These are phyloP conservation scores for Luperina testacea DNA, from an alignment of 2,888 invertebrate genomes.

Conservation along the genomic window DNA sequence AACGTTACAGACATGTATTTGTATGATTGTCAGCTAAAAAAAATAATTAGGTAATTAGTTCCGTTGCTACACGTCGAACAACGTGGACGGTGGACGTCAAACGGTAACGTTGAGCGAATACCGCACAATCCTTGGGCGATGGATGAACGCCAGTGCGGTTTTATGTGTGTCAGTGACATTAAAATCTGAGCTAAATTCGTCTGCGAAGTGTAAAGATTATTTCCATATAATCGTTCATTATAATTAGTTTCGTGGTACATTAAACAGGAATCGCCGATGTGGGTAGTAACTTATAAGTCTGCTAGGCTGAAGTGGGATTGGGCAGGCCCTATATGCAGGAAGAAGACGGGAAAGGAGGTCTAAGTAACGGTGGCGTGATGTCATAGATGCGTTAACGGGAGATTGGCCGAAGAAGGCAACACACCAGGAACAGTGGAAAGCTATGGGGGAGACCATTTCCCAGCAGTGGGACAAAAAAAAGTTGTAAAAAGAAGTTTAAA, in stretches of 20 bases:
- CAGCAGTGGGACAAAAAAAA: not conserved
- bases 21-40: not conserved
- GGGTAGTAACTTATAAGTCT: not conserved
- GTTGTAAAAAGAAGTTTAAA: not conserved
- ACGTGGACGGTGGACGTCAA: not conserved
- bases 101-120: not conserved
- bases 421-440: not conserved
- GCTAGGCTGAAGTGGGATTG: not conserved
- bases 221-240: slow-evolving; percentile 7
- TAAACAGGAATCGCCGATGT: not conserved
- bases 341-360: not conserved
- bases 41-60: not conserved
- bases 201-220: slow-evolving; percentile 3
- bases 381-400: not conserved
- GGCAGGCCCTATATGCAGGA: not conserved
- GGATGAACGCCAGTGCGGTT: slow-evolving; percentile 10
- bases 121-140: not conserved
- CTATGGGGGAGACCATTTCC: not conserved
- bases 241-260: not conserved
- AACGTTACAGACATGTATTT: not conserved
- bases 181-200: slow-evolving; percentile 9
- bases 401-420: not conserved
- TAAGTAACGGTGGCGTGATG: not conserved
- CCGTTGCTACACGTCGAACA: not conserved
- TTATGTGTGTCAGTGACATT: slow-evolving; percentile 2